These are phyloP conservation scores for Mormyrus hasselquistii DNA, from an alignment of 2,797 vertebrate genomes.

Conservation along the genomic window DNA sequence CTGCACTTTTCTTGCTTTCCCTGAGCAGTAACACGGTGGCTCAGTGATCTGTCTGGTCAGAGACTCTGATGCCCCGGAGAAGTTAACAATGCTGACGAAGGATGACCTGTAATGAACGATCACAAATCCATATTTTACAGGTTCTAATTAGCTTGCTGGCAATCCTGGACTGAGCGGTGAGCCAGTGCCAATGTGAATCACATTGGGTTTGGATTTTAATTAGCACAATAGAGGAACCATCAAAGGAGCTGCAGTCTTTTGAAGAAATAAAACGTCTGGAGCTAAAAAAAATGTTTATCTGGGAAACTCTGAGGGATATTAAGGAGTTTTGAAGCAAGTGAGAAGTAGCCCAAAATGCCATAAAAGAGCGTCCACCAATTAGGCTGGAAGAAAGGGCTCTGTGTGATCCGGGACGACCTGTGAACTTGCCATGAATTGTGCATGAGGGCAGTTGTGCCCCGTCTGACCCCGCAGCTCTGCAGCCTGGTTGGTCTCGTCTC, in stretches of 20 bases:
- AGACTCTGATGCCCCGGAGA: neutral
- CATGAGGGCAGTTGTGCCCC: neutral
- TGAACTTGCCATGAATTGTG: neutral
- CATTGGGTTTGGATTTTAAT: constrained; percentile 13
- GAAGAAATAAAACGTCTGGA: neutral
- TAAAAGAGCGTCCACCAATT: neutral
- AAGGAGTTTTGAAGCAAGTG: neutral
- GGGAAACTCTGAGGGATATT: neutral
- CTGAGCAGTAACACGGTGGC: neutral
- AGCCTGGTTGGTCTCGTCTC: neutral
- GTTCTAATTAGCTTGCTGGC: neutral
- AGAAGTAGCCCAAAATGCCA: neutral
- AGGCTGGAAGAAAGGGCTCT: neutral
- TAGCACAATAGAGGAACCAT: neutral
- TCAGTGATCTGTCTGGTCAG: neutral
- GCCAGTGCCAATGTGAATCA: neutral
- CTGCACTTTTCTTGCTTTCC: neutral
- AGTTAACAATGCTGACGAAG: neutral
- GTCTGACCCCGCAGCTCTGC: neutral
- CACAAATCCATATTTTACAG: neutral
- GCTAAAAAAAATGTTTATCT: constrained; percentile 1
- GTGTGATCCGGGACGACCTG: neutral
- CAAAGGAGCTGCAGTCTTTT: neutral
- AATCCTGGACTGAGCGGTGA: neutral
- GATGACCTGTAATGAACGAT: neutral